phyloP scores from a whole-genome alignment of 2,113 vertebrate genomes.

The Jaculus jaculus region DNA sequence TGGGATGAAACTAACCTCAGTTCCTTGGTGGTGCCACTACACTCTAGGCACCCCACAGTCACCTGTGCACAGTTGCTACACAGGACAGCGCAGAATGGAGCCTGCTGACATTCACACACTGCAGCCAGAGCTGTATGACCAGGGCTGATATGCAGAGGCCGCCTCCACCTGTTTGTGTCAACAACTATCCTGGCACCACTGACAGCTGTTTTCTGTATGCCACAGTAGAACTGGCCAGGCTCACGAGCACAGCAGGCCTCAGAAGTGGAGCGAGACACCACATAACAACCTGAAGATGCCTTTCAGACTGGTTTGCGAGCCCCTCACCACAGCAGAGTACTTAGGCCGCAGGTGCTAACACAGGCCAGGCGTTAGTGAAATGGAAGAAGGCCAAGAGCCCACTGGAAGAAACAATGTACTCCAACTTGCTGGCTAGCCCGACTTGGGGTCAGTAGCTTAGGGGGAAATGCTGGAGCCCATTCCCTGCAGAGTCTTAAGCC shows the following conservation, averaged over 20 bases:
- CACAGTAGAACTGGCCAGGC: background rate
- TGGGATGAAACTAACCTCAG: background rate
- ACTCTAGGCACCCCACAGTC: background rate
- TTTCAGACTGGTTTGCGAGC: no score
- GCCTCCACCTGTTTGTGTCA: background rate
- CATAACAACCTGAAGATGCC: background rate
- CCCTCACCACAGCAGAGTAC: background rate
- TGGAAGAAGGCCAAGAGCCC: no score
- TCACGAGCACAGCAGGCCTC: background rate
- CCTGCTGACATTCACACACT: no score
- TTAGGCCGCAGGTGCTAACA: no score
- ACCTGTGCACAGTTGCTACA: accelerated
- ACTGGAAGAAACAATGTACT: background rate
- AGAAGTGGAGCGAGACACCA: background rate
- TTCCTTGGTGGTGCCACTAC: no score
- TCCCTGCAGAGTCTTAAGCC: no score
- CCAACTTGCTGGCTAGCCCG: background rate
- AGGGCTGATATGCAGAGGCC: background rate
- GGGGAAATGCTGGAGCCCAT: no score
- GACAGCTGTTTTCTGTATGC: no score
- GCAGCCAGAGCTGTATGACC: background rate
- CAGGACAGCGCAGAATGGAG: background rate
- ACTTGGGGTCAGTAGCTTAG: no score
- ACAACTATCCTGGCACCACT: background rate
- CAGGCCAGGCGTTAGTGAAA: background rate